A percentile compares a stretch with the other conserved stretches of the same genome.
These are phyloP conservation scores for Perca fluviatilis DNA, from an alignment of 2,113 vertebrate genomes.

Conservation along the genomic window DNA sequence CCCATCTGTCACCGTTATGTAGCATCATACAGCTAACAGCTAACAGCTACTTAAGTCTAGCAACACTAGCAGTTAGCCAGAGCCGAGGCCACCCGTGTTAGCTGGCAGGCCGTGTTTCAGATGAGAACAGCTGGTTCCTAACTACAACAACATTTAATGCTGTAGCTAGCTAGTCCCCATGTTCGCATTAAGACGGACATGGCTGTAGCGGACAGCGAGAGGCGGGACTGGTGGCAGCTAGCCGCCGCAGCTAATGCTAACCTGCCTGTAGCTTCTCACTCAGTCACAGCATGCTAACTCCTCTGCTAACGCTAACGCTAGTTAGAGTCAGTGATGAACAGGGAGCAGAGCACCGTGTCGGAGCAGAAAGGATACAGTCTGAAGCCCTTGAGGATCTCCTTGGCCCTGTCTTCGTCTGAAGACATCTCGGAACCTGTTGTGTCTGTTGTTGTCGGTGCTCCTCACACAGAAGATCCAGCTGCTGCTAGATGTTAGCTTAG, in stretches of 20 bases:
- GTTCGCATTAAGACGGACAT: background rate
- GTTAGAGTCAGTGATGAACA: too few species aligned
- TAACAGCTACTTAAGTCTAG: too few species aligned
- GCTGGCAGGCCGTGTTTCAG: background rate
- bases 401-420: constrained; percentile 88
- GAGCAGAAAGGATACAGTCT: constrained; percentile 86
- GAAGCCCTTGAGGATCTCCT: constrained; percentile 87
- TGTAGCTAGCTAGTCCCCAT: too few species aligned
- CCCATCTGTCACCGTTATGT: too few species aligned
- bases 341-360: background rate
- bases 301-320: too few species aligned
- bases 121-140: background rate
- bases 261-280: background rate
- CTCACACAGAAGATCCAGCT: constrained; percentile 28
- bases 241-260: constrained; percentile 37
- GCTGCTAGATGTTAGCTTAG: constrained; percentile 5
- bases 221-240: constrained; percentile 5
- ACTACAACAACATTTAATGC: background rate
- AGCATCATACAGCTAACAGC: too few species aligned
- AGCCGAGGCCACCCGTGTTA: background rate
- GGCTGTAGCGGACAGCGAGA: background rate
- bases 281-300: background rate
- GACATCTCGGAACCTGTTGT: constrained; percentile 77
- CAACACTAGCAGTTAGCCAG: background rate
- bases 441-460: constrained; percentile 51